Conservation (phyloP, 1,140 invertebrate species). For the Pseudomyrmex concolor region DNA sequence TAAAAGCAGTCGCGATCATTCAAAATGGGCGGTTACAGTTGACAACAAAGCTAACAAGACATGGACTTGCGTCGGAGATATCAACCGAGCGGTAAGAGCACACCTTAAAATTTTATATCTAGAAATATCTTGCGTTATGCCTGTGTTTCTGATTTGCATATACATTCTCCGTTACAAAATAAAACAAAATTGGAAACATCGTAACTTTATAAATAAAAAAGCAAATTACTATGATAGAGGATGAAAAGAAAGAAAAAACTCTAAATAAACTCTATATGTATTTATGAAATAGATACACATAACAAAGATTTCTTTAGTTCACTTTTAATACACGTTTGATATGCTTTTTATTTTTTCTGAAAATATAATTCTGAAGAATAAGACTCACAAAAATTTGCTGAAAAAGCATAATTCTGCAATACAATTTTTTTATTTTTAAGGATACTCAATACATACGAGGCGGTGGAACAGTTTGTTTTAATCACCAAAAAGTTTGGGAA, state of each 20-base stretch:
- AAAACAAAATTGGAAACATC: constrained; percentile 21
- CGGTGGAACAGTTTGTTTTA: constrained; percentile 93
- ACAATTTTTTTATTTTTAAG: constrained; percentile 83
- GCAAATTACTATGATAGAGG: neutral
- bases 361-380: too few relatives aligned
- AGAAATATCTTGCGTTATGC: neutral
- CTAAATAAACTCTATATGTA: too few relatives aligned
- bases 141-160: neutral
- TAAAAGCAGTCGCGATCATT: constrained; percentile 93
- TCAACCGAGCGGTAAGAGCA: constrained; percentile 93
- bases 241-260: neutral
- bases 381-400: too few relatives aligned
- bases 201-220: constrained; percentile 17
- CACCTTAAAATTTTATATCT: constrained; percentile 40
- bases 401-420: neutral
- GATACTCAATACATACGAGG: constrained; percentile 90
- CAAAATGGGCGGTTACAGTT: constrained; percentile 94
- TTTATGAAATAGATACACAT: too few relatives aligned
- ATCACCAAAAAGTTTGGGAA: constrained; percentile 85
- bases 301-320: too few relatives aligned
- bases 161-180: constrained; percentile 7
- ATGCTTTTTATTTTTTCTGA: too few relatives aligned
- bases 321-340: too few relatives aligned
- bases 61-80: constrained; percentile 96
- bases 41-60: constrained; percentile 84